These are phyloP conservation scores for Heliconius ethilla DNA, from an alignment of 2,888 invertebrate species.

Conservation along the genomic window DNA sequence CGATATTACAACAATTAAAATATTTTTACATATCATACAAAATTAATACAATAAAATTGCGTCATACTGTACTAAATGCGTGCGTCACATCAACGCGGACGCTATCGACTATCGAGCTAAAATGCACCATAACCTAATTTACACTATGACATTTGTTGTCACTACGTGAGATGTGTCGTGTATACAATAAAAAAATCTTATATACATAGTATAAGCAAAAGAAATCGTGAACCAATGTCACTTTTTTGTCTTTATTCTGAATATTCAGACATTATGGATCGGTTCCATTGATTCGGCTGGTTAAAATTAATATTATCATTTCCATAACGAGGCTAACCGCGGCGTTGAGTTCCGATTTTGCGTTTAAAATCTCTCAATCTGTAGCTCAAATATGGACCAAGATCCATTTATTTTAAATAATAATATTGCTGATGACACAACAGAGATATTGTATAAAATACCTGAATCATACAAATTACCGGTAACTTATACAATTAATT, in stretches of 20 bases:
- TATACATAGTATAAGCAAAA: neutral
- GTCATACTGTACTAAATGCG: neutral
- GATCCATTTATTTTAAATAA: no score
- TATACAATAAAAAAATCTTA: neutral
- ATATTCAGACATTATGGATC: no score
- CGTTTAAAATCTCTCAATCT: no score
- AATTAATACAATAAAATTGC: neutral
- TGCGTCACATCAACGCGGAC: neutral
- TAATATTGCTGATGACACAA: no score
- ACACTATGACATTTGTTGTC: neutral
- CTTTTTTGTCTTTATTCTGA: neutral
- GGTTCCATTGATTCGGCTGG: no score
- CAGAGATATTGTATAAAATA: no score
- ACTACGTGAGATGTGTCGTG: conserved; percentile 1
- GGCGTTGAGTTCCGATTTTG: no score
- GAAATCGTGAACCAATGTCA: neutral
- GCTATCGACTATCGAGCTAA: conserved; percentile 4
- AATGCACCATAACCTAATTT: conserved; percentile 15
- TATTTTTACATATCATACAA: neutral
- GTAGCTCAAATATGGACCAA: no score
- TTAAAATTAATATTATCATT: no score
- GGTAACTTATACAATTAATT: no score
- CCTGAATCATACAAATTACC: no score
- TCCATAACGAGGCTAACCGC: no score
- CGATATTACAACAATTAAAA: neutral